Conservation (phyloP, 2,888 invertebrate genomes). For the Nephrotoma appendiculata region DNA sequence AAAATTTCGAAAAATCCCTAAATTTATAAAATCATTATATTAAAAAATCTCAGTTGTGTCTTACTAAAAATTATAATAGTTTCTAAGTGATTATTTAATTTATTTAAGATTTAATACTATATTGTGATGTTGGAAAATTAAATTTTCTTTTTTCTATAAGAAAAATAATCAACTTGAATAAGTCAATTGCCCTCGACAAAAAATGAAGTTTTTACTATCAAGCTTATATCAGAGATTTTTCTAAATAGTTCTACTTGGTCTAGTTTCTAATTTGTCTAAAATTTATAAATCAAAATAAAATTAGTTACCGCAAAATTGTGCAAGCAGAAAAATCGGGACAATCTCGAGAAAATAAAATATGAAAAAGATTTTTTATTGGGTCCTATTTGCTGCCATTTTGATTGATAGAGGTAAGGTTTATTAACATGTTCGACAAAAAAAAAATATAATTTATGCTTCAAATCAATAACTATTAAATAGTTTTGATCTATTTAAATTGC, state of each 20-base stretch:
- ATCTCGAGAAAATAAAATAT: slow-evolving; percentile 3
- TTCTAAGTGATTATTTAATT: not conserved
- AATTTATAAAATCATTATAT: not conserved
- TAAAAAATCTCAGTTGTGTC: not conserved
- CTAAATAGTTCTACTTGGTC: not conserved
- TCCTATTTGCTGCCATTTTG: slow-evolving; percentile 24
- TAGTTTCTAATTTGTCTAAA: not conserved
- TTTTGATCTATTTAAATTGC: not conserved
- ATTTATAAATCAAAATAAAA: not conserved
- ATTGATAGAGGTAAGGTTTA: slow-evolving; percentile 23
- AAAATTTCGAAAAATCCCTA: not conserved
- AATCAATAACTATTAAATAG: not conserved
- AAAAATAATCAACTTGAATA: not conserved
- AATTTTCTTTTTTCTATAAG: not conserved
- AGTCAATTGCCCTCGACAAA: not conserved
- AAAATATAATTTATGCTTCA: not conserved
- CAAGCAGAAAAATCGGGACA: not conserved
- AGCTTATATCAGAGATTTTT: not conserved
- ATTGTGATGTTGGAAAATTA: not conserved
- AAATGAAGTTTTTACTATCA: not conserved
- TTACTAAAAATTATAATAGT: not conserved
- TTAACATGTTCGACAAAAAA: not conserved
- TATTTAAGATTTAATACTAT: not conserved
- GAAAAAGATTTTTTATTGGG: slow-evolving; percentile 18
- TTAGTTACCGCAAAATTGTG: not conserved